Evolutionary conservation across 2,888 invertebrate genomes (phyloP), one percentile per base, ranked within the genome.

Genomic region (Endomychus coccineus): DNA sequence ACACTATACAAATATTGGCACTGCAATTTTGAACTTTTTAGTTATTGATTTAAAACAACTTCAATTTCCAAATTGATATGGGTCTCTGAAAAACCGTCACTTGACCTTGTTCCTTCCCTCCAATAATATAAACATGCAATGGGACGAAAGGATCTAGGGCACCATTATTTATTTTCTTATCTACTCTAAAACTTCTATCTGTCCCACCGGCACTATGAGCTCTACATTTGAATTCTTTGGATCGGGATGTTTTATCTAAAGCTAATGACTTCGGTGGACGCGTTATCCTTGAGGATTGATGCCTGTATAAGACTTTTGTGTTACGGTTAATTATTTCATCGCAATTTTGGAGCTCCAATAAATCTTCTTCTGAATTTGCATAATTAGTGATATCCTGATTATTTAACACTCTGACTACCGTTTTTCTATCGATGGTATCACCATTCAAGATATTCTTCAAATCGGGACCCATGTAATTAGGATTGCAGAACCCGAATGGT

Each of bases 61-160:
- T 75, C 44, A 84, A 71, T 50, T 80, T 80, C 87, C 87, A 87
- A 56, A 87, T 73, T 7, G 85, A 82, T 21, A 87, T 73, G 6
- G 86, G 86, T 51, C 80, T 70, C 55, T 81, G 79, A 52, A 85
- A 80, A 36, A 80, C 74, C 10, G 84, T 83, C 2, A 80, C 77
- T 50, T 84, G 83, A 9, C 83, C 80, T 30, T 81, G 78, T 60
- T 88, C 87, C 51, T 80, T 78, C 0, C 89, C 89, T 0, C 88
- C 88, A 40, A 85, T 74, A 37, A 89, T 59, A 54, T 79, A 83
- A 42, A 83, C 71, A 52, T 75, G 78, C 23, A 78, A 60, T 1
- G 73, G 72, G 21, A 74, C 66, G 13, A 68, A 69, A 4, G 67
- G 66, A 9, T 71, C 71, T 2, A 64, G 54, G 3, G 48, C 30